These are phyloP conservation scores for Agrilus cyanescens DNA, from an alignment of 2,888 invertebrate genomes.

Conservation along the genomic window DNA sequence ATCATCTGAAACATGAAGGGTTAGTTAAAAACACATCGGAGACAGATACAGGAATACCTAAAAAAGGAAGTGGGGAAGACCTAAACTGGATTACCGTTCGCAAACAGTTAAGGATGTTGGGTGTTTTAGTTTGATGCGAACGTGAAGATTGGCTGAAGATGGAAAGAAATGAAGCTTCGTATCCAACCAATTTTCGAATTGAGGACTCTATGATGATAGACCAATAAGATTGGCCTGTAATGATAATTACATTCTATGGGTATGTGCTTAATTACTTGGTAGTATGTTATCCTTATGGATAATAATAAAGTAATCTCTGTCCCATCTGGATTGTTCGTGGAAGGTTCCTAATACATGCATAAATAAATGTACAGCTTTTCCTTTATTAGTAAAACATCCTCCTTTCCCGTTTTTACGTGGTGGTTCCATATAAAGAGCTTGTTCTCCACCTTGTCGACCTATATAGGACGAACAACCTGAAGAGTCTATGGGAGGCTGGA, in stretches of 20 bases:
- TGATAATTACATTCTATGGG: not conserved
- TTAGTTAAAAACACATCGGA: too few relatives aligned
- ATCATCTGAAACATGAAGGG: too few relatives aligned
- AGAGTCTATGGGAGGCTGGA: constrained; percentile 55
- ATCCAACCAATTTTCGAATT: too few relatives aligned
- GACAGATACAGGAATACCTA: too few relatives aligned
- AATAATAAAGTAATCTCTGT: constrained; percentile 57
- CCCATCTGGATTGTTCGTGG: constrained; percentile 68
- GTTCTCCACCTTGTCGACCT: constrained; percentile 60
- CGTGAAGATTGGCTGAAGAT: too few relatives aligned
- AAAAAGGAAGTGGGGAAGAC: too few relatives aligned
- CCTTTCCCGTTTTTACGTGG: constrained; percentile 45
- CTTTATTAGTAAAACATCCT: constrained; percentile 53
- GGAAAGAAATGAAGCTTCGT: too few relatives aligned
- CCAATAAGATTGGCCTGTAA: too few relatives aligned
- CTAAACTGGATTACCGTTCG: too few relatives aligned
- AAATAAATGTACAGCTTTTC: constrained; percentile 65
- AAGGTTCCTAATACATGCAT: constrained; percentile 74
- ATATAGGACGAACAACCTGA: constrained; percentile 67
- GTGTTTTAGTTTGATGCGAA: too few relatives aligned
- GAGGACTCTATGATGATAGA: too few relatives aligned
- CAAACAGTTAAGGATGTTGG: too few relatives aligned
- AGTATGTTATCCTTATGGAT: constrained; percentile 57
- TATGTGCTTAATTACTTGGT: constrained; percentile 36
- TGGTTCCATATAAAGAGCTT: constrained; percentile 56